Conservation (phyloP, 2,888 invertebrate species). For the Cantharis rustica region DNA sequence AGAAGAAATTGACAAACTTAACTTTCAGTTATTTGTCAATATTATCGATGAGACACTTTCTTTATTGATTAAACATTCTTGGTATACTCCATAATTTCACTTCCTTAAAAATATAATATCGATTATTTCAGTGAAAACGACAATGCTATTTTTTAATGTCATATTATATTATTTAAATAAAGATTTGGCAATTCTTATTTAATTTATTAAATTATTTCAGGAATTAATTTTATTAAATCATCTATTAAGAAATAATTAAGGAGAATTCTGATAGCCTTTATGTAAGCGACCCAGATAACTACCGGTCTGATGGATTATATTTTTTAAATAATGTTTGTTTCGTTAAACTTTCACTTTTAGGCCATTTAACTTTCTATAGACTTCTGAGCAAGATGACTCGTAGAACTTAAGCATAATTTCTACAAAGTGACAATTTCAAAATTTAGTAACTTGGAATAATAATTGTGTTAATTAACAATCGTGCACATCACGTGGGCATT, state of each 20-base stretch:
- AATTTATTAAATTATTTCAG: neutral
- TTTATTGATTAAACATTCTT: neutral
- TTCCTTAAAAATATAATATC: neutral
- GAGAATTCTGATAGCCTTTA: conserved; percentile 7
- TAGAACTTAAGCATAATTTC: neutral
- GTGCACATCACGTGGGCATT: neutral
- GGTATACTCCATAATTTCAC: neutral
- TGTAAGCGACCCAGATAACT: conserved; percentile 27
- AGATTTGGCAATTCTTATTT: neutral
- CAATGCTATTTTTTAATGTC: neutral
- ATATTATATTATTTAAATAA: neutral
- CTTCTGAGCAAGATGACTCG: neutral
- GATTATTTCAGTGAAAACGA: neutral
- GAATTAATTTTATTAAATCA: conserved; percentile 3
- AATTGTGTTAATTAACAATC: neutral
- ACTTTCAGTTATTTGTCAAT: neutral
- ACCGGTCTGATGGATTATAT: conserved; percentile 17
- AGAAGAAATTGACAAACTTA: neutral
- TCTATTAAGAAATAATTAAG: neutral
- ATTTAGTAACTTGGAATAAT: neutral
- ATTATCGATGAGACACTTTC: neutral
- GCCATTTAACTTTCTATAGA: conserved; percentile 9
- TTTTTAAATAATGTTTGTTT: neutral
- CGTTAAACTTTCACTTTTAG: conserved; percentile 22
- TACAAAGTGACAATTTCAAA: neutral